Conservation (phyloP, 1,140 invertebrate species). For the Drosophila mayri region DNA sequence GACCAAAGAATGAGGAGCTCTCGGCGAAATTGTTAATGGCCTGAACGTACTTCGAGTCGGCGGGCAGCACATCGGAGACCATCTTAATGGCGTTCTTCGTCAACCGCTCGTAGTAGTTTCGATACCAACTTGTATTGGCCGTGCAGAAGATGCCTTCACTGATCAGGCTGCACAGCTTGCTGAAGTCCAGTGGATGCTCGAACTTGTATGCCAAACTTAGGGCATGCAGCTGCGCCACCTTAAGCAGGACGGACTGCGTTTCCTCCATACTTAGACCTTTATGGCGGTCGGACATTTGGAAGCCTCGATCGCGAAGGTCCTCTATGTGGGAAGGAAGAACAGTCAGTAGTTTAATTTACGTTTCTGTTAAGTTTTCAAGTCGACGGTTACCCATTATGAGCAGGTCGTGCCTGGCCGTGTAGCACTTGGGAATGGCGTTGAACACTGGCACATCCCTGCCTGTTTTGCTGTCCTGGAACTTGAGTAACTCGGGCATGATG, state of each 20-base stretch:
- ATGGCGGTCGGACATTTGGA: slow-evolving; percentile 89
- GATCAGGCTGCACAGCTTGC: slow-evolving; percentile 86
- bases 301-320: slow-evolving; percentile 86
- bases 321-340: slow-evolving; percentile 47
- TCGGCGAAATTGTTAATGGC: slow-evolving; percentile 88
- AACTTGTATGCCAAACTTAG: slow-evolving; percentile 88
- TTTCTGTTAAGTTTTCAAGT: slow-evolving; percentile 18
- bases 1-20: slow-evolving; percentile 88
- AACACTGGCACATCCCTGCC: slow-evolving; percentile 85
- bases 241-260: slow-evolving; percentile 87
- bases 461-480: slow-evolving; percentile 86
- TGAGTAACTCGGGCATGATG: slow-evolving; percentile 88
- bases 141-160: slow-evolving; percentile 87
- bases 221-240: slow-evolving; percentile 89
- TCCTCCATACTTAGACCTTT: slow-evolving; percentile 88
- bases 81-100: slow-evolving; percentile 88
- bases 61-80: slow-evolving; percentile 87
- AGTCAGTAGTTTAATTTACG: slow-evolving; percentile 50
- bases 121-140: slow-evolving; percentile 89
- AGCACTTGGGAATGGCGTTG: slow-evolving; percentile 88
- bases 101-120: slow-evolving; percentile 88
- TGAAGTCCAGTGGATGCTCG: slow-evolving; percentile 88
- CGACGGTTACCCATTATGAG: slow-evolving; percentile 87
- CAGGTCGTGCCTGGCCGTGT: slow-evolving; percentile 87
- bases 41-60: slow-evolving; percentile 86